Percentiles rank a stretch among this genome's conserved stretches.
Conservation (phyloP, 1,140 invertebrate species). For the Pogonomyrmex californicus region DNA sequence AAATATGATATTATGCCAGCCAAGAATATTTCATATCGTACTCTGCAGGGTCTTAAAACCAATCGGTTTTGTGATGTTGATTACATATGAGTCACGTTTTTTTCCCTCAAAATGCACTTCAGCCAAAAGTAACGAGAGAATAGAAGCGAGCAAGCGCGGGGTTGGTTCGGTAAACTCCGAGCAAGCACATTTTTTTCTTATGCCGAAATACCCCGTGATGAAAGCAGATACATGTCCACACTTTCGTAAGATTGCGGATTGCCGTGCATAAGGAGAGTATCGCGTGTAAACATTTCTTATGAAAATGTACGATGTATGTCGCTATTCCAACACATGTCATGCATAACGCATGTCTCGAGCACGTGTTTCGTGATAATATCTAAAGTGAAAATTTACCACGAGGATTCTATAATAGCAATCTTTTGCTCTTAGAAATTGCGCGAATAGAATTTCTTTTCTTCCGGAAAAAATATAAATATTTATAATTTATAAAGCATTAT, state of each 20-base stretch:
- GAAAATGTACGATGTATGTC: constrained; percentile 25
- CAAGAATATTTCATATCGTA: neutral
- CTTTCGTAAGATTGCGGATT: constrained; percentile 26
- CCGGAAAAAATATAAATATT: neutral
- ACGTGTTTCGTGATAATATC: constrained; percentile 29
- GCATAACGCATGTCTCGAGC: neutral
- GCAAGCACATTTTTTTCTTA: constrained; percentile 10
- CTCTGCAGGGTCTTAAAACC: neutral
- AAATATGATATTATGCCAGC: neutral
- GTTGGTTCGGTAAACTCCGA: constrained; percentile 8
- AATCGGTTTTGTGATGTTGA: neutral
- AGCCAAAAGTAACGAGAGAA: neutral
- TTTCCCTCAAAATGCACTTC: constrained; percentile 10
- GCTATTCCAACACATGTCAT: constrained; percentile 27
- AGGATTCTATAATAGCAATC: neutral
- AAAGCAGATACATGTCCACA: constrained; percentile 31
- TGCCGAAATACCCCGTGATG: constrained; percentile 21
- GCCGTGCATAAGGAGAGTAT: constrained; percentile 12
- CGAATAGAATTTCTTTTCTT: neutral
- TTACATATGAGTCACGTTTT: neutral
- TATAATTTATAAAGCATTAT: neutral
- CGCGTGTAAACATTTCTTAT: constrained; percentile 25
- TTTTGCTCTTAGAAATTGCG: neutral
- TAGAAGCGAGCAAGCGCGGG: neutral
- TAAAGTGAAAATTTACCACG: constrained; percentile 22